Evolutionary conservation across 2,797 vertebrate genomes (phyloP).

Genomic region (Pseudochromis fuscus): DNA sequence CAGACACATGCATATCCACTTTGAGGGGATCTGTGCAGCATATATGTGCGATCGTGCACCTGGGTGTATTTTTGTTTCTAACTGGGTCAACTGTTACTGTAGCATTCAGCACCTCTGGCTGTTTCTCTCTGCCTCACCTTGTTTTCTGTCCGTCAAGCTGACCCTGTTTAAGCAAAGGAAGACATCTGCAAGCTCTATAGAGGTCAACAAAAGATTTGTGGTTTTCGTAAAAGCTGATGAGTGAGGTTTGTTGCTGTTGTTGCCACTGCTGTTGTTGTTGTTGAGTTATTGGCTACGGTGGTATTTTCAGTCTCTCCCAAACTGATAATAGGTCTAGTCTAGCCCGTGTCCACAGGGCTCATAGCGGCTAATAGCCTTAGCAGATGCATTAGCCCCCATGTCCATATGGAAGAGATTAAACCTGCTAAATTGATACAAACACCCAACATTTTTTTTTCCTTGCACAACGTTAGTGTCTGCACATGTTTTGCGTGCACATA

Average conservation of each 20-base stretch:
- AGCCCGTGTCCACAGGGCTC: conserved; percentile 71
- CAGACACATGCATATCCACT: conserved; percentile 5
- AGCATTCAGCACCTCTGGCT: conserved; percentile 41
- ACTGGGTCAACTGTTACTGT: conserved; percentile 63
- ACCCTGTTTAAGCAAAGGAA: conserved; percentile 55
- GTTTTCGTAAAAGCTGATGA: conserved; percentile 1
- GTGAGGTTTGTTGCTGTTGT: conserved; percentile 15
- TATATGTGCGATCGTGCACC: conserved; percentile 21
- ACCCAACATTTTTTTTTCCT: conserved; percentile 31
- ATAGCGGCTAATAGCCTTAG: conserved; percentile 78
- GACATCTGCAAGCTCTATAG: conserved; percentile 24
- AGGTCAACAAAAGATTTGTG: conserved; percentile 44
- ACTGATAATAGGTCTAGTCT: conserved; percentile 67
- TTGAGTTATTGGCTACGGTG: conserved; percentile 45
- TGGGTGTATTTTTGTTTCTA: conserved; percentile 55
- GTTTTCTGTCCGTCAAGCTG: conserved; percentile 53
- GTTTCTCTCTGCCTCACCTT: conserved; percentile 49
- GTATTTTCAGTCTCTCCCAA: conserved; percentile 62
- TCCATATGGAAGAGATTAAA: conserved; percentile 83
- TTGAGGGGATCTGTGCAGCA: conserved; percentile 1
- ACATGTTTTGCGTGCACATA: conserved; percentile 19
- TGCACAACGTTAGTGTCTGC: conserved; percentile 19
- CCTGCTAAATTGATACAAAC: conserved; percentile 67
- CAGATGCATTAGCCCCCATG: conserved; percentile 74
- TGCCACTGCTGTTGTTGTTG: conserved; percentile 30